Evolutionary conservation across 30 jellyfish, hydroid and myxozoan genomes (phyloP), one percentile per base, ranked within the genome.

Genomic region (Aurelia sp.): DNA sequence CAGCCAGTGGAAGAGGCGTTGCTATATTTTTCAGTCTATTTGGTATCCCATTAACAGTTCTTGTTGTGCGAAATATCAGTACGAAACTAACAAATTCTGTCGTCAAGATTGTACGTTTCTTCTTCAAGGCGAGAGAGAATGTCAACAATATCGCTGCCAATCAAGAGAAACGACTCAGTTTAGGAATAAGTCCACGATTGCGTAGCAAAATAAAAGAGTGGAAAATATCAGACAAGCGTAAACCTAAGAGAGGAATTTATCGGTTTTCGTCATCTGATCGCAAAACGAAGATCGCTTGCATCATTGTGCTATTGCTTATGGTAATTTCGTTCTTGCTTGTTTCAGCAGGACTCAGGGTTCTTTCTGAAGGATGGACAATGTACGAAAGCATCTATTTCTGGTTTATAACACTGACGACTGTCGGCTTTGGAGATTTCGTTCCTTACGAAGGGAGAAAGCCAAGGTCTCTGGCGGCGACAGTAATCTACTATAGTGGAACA

Each of bases 371-470:
- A 33, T 87, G 96, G 96, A 67, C 80, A 55, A 38, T 76, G 81
- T 50, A 63, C 30, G 80, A 76, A 62, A 87, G 96, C 53, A 20
- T 78, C 9, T 87, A 87, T 52, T 87, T 87, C 66, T 87, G 96
- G 96, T 65, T 87, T 76, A 66, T 75, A 18, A 87, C 96, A 18
- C 30, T 87, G 31, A 76, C 88, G 27, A 87, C 96, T 22, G 61
- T 76, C 20, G 96, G 96, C 30, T 67, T 87, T 22, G 96, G 96
- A 31, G 96, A 87, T 65, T 87, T 22, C 48, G 90, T 87, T 13
- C 96, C 96, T 18, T 87, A 63, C 44, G 96, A 77, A 0, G 96
- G 96, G 8, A 73, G 90, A 58, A 38, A 53, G 47, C 96, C 96
- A 40, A 51, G 73, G 13, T 13, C 80, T 3, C 13, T 57, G 71